phyloP scores from a whole-genome alignment of 2,888 invertebrate genomes.

The Gisinianus flammeolus region DNA sequence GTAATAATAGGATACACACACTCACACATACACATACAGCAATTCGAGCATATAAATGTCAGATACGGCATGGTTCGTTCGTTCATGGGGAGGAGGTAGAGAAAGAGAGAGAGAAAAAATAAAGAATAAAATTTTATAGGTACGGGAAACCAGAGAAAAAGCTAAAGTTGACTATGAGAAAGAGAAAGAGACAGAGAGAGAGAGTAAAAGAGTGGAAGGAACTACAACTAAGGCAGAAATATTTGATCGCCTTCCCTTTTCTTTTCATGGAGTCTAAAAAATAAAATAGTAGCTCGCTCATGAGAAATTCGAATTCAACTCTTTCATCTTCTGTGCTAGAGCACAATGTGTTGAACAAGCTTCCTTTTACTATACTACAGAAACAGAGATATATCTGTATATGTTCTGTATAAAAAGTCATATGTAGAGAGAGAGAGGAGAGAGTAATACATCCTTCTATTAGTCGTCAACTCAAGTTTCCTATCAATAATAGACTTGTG shows the following conservation, averaged over 20 bases:
- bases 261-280: slow-evolving; percentile 41
- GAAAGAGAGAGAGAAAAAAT: background rate
- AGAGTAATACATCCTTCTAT: background rate
- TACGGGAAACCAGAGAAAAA: background rate
- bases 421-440: background rate
- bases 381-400: no score
- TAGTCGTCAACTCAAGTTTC: slow-evolving; percentile 6
- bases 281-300: slow-evolving; percentile 1
- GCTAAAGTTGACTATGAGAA: background rate
- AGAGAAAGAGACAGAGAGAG: slow-evolving; percentile 14
- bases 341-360: no score
- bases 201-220: slow-evolving; percentile 6
- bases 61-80: background rate
- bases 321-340: background rate
- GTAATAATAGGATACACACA: background rate
- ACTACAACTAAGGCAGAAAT: slow-evolving; percentile 49
- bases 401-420: background rate
- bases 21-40: background rate
- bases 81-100: background rate
- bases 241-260: slow-evolving; percentile 48
- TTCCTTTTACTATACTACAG: no score
- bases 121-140: background rate
- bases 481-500: slow-evolving; percentile 8
- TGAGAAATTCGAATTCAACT: background rate
- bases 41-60: slow-evolving; percentile 9